Evolutionary conservation across 2,113 vertebrate genomes (phyloP).

Genomic region (Eulemur rufifrons): DNA sequence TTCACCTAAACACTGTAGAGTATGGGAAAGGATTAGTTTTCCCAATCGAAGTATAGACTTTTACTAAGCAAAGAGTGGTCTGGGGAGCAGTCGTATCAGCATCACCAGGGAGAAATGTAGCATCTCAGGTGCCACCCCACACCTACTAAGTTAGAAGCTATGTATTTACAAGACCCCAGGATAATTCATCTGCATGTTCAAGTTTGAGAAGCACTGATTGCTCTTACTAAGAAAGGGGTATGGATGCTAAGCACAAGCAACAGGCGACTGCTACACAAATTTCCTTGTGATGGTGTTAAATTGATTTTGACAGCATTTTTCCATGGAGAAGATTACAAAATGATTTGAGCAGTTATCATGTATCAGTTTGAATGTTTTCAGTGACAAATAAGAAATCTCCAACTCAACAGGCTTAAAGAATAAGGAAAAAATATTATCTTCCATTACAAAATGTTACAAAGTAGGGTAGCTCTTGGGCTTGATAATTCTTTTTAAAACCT

Average conservation of each 20-base stretch:
- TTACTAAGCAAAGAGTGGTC: not conserved
- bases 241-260: not conserved
- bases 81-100: accelerated
- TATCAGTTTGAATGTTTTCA: conserved; percentile 52
- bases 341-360: conserved; percentile 48
- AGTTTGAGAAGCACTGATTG: not conserved
- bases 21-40: not conserved
- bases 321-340: conserved; percentile 36
- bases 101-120: not conserved
- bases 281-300: conserved; percentile 11
- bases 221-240: not conserved
- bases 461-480: not conserved
- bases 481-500: not conserved
- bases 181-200: not conserved
- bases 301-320: conserved; percentile 54
- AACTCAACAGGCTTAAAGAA: not conserved
- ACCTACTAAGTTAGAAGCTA: not conserved
- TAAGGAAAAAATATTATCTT: not conserved
- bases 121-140: not conserved
- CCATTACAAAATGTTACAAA: not conserved
- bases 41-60: not conserved
- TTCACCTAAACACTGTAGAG: not conserved
- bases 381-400: conserved; percentile 41
- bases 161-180: not conserved
- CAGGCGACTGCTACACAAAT: not conserved